Base-by-base conservation (phyloP, 2,797 vertebrate species). In the Alfaro cultratus region DNA sequence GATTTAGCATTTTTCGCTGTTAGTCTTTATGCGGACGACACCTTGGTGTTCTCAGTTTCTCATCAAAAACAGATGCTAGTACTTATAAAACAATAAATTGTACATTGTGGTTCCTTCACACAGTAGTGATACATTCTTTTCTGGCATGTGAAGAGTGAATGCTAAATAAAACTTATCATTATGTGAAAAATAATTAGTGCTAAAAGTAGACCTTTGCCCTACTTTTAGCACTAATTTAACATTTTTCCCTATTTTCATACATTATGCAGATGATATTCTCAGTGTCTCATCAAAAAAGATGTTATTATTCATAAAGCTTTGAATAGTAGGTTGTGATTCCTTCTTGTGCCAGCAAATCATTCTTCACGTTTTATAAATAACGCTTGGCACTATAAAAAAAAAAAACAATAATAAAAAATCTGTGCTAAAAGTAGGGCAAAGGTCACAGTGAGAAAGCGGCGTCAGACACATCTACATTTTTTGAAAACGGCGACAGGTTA, bases 391-490 rank as follows among this genome's bases (percentile, higher is more conserved):
- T 34, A 13, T 46, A 43, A 74, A 53, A 34, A 3, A 23, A 15
- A n/a, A n/a, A n/a, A n/a, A n/a, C n/a, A n/a, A n/a, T n/a, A n/a
- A n/a, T n/a, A n/a, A 36, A 36, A 36, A 36, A 31, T n/a, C 45
- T 2, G 23, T 67, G 21, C 73, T 47, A 34, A 23, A 62, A 79
- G 72, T 75, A 64, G 71, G 67, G 5, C 79, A 55, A n/a, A 55
- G 26, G 53, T 55, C 75, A 70, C 71, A 62, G 75, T 55, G 55
- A 74, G 13, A 80, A 29, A 82, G 49, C 81, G 75, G 74, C 76
- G 41, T 49, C 78, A 83, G 67, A 78, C 71, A 51, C 4, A 8
- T 15, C 2, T 3, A 75, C 0, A 18, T 39, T 23, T 67, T 39
- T 39, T 4, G n/a, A 36, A 64, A 64, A 64, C 8, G 55, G 77